Evolutionary conservation across 2,797 vertebrate genomes (phyloP).

Genomic region (Phalanger gymnotis): DNA sequence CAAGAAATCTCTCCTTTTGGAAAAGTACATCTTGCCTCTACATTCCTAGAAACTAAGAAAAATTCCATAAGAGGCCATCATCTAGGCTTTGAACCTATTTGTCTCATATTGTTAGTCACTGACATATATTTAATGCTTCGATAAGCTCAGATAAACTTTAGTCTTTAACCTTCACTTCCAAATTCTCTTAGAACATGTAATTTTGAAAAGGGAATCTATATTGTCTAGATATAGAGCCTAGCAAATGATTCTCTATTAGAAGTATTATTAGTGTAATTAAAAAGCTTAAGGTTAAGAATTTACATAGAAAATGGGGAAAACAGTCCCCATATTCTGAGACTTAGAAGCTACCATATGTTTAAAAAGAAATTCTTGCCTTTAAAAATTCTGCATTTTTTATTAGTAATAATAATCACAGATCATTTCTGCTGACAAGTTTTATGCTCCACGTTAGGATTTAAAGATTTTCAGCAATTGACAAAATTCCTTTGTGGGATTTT

Average conservation of each 20-base stretch:
- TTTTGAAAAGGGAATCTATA: constrained; percentile 49
- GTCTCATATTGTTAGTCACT: constrained; percentile 43
- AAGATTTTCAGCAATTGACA: constrained; percentile 18
- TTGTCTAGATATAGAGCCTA: constrained; percentile 23
- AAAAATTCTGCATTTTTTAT: constrained; percentile 40
- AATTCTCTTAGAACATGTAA: constrained; percentile 47
- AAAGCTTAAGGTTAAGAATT: constrained; percentile 46
- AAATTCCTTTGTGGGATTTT: constrained; percentile 38
- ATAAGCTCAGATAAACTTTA: not conserved
- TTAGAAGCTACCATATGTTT: not conserved
- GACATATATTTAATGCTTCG: constrained; percentile 59
- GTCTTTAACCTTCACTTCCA: not conserved
- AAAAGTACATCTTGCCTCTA: not conserved
- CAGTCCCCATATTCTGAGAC: not conserved
- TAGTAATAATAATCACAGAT: not conserved
- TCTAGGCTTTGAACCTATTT: constrained; percentile 27
- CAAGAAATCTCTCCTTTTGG: not conserved
- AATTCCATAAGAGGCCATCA: constrained; percentile 19
- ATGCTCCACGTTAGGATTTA: not conserved
- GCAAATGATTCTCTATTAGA: constrained; percentile 51
- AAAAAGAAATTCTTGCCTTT: constrained; percentile 10
- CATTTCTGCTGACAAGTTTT: not conserved
- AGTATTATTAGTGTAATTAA: constrained; percentile 47
- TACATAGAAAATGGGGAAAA: not conserved
- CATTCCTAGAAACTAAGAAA: constrained; percentile 36